Evolutionary conservation across 2,888 invertebrate genomes (phyloP), one percentile per base, ranked within the genome.

Genomic region (Drosophila falleni): DNA sequence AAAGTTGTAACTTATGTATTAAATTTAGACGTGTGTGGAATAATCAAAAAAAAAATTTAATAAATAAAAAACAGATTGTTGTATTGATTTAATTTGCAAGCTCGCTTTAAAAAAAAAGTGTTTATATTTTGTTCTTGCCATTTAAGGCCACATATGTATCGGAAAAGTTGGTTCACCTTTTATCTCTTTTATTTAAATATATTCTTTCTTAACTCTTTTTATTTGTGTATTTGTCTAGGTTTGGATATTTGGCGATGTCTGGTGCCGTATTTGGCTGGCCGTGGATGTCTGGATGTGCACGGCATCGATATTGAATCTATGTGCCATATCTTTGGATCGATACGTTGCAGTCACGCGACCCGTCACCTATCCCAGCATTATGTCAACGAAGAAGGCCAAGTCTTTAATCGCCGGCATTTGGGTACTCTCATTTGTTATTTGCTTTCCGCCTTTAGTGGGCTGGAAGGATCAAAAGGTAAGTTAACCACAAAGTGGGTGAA

Each of bases 211-310:
- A 42, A 16, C 9, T n/a, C 19, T 19, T 19, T 19, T 11, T 29
- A 11, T 6, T n/a, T 29, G 6, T 29, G 6, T 2, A 6, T 13
- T 1, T 31, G 29, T 0, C 6, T 1, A 97, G 96, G 96, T 98
- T 91, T 99, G 99, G 99, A 97, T 98, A 88, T 99, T 98, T 92
- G 98, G 99, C 54, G 96, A 97, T 92, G 94, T 97, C 47, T 98
- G 98, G 98, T 99, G 99, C 93, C 96, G 97, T 71, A 95, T 98
- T 78, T 99, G 99, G 99, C 94, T 99, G 74, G 98, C 99, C 0
- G 96, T 98, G 64, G 99, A 99, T 93, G 99, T 99, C 11, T 98
- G 98, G 98, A 97, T 99, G 97, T 99, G 98, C 93, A 99, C 99
- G 0, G 98, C 99, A 0, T 98, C 98, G 85, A 99, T 99, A 89